Percentiles rank a stretch among this genome's conserved stretches.
phyloP scores from a whole-genome alignment of 1,140 invertebrate genomes.

The Holcopasites calliopsidis region DNA sequence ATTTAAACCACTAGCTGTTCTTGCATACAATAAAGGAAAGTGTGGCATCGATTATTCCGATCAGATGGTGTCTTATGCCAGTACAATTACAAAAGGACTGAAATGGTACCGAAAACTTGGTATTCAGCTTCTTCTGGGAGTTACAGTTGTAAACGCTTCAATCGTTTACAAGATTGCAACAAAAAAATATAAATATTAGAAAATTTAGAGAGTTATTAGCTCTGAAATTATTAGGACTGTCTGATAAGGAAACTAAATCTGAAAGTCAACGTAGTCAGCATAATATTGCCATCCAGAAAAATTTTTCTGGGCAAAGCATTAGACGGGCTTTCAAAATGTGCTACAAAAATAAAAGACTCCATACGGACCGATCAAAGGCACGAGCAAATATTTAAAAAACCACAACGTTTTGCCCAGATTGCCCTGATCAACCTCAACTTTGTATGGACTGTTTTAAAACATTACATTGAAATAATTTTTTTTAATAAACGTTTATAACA shows the following conservation, averaged over 20 bases:
- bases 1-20: not conserved
- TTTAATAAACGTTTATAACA: conserved; percentile 2
- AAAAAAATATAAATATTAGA: not conserved
- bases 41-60: conserved; percentile 53
- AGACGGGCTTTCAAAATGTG: too few species aligned
- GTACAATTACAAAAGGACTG: too few species aligned
- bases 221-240: too few species aligned
- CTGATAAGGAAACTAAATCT: not conserved
- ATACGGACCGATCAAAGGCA: not conserved
- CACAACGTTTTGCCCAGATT: not conserved
- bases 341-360: too few species aligned
- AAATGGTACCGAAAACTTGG: too few species aligned
- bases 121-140: too few species aligned
- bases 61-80: too few species aligned
- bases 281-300: not conserved
- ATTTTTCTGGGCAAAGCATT: not conserved
- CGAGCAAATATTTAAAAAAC: not conserved
- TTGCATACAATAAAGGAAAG: conserved; percentile 76
- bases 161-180: not conserved
- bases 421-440: conserved; percentile 7
- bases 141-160: too few species aligned
- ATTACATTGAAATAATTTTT: conserved; percentile 1
- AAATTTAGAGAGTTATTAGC: not conserved
- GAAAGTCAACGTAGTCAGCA: not conserved
- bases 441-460: not conserved